Conservation (phyloP, 2,113 vertebrate genomes). For the Paradoxurus hermaphroditus region DNA sequence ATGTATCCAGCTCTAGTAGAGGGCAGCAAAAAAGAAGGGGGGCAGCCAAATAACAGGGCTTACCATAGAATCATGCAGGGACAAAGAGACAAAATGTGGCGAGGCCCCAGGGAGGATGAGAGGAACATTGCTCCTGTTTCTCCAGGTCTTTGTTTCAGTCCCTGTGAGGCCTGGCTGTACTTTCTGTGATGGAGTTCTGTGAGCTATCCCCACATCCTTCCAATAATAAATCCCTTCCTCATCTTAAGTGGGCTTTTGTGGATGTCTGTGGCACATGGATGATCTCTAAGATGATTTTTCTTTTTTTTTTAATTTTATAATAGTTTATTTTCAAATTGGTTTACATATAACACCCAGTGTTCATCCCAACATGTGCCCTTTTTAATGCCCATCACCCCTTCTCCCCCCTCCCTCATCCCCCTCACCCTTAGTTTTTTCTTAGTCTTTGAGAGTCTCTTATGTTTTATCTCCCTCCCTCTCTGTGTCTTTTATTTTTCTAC, state of each 20-base stretch:
- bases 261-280: not conserved
- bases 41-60: not conserved
- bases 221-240: not conserved
- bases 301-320: too few relatives aligned
- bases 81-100: not conserved
- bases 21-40: not conserved
- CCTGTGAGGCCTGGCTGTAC: not conserved
- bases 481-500: not conserved
- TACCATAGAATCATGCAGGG: not conserved
- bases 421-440: too few relatives aligned
- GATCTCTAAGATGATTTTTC: not conserved
- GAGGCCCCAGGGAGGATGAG: not conserved
- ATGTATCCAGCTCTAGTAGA: not conserved
- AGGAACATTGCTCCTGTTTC: not conserved
- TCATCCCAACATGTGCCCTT: too few relatives aligned
- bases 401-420: too few relatives aligned
- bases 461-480: too few relatives aligned
- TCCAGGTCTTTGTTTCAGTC: not conserved
- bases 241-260: not conserved
- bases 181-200: not conserved
- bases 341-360: too few relatives aligned
- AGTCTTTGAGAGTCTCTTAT: too few relatives aligned
- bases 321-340: too few relatives aligned
- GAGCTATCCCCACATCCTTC: too few relatives aligned
- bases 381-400: too few relatives aligned